phyloP scores from a whole-genome alignment of 2,888 invertebrate species.

The Alloplasta piceator region DNA sequence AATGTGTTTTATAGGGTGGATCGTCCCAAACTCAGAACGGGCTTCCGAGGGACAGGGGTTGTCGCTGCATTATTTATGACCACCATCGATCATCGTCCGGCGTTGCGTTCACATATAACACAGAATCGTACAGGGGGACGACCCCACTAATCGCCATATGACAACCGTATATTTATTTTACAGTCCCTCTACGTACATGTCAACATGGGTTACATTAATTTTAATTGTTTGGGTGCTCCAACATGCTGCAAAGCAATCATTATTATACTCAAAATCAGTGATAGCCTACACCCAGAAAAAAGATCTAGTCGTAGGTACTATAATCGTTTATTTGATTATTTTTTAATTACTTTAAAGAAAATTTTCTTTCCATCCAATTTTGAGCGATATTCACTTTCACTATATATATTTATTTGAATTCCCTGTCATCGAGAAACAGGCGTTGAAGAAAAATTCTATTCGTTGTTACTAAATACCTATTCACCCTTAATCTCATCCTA shows the following conservation, averaged over 20 bases:
- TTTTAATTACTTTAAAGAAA: no score
- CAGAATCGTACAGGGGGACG: constrained; percentile 68
- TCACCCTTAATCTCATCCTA: no score
- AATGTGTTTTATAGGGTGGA: constrained; percentile 74
- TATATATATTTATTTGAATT: no score
- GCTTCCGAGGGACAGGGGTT: constrained; percentile 54
- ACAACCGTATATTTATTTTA: constrained; percentile 82
- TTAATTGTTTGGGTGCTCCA: constrained; percentile 77
- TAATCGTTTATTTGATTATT: no score
- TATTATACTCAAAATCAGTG: constrained; percentile 22
- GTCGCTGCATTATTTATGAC: constrained; percentile 82
- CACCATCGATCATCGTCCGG: constrained; percentile 82
- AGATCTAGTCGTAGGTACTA: no score
- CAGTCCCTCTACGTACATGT: constrained; percentile 74
- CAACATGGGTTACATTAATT: constrained; percentile 79
- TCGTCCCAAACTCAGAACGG: constrained; percentile 37
- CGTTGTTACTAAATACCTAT: no score
- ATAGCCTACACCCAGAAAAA: no score
- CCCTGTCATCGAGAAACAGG: no score
- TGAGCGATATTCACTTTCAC: no score
- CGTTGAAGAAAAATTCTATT: no score
- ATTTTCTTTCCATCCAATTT: no score
- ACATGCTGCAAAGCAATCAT: constrained; percentile 37
- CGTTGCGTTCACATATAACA: constrained; percentile 68
- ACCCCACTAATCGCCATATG: constrained; percentile 82